Evolutionary conservation across 1,140 invertebrate species (phyloP), one percentile per base, ranked within the genome.

Genomic region (Zaprionus ghesquierei): DNA sequence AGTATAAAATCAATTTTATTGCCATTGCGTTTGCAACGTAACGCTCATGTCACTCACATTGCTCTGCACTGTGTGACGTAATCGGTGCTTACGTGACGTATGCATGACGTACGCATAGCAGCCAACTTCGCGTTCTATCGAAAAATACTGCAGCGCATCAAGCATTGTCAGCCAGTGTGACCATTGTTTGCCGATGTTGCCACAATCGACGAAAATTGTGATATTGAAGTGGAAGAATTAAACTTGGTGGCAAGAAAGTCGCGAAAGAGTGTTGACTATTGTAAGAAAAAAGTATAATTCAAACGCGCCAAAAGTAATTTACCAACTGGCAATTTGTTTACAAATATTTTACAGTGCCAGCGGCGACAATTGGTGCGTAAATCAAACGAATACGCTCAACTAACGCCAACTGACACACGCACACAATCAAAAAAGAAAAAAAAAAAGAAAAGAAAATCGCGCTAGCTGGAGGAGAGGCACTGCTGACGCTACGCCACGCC

Each of bases 161-260:
- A 56, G 54, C 62, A 53, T 54, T 73, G n/a, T 44, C 27, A 13
- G 15, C 46, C 69, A 73, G 58, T 73, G 70, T 73, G 70, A 79
- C 80, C 80, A 82, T 82, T 79, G 65, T 69, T 73, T 41, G 60
- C 50, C 70, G 68, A 75, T 71, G 79, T 82, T 82, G 79, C 79
- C 79, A 82, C 79, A 82, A 79, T 82, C 60, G 77, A 79, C 69
- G 56, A 76, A 76, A 71, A 73, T 65, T 56, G 61, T 61, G 69
- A 61, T 58, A 68, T 72, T 72, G 74, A 73, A 76, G 69, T 73
- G 41, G 53, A 76, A 72, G 62, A 73, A 73, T 69, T 73, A 72
- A 76, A 76, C 74, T 76, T 76, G 74, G 74, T 76, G 74, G 74
- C 74, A 76, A 76, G 63, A 68, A 76, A 76, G 69, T 62, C 74